Percentiles rank a stretch among this genome's conserved stretches.
Conservation (phyloP, 2,797 vertebrate genomes). For the Orientallactaga sibirica region DNA sequence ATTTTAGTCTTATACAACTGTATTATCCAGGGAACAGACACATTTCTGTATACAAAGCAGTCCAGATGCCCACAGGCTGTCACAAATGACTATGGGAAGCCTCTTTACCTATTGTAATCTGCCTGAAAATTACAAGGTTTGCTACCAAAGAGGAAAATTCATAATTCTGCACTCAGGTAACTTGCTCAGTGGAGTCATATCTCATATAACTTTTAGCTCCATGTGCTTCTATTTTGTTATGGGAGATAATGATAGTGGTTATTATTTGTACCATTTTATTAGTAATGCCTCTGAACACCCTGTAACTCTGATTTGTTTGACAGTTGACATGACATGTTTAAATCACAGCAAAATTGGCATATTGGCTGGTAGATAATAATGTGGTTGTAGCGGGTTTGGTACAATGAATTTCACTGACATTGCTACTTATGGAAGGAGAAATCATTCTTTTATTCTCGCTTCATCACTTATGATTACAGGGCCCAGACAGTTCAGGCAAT, state of each 20-base stretch:
- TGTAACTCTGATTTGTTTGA: slow-evolving; percentile 63
- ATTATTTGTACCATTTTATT: slow-evolving; percentile 66
- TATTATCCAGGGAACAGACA: slow-evolving; percentile 16
- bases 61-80: not conserved
- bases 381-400: slow-evolving; percentile 66
- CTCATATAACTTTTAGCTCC: slow-evolving; percentile 33
- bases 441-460: slow-evolving; percentile 76
- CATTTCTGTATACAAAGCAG: not conserved
- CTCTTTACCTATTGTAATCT: slow-evolving; percentile 37
- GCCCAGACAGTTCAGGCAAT: slow-evolving; percentile 34
- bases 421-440: slow-evolving; percentile 73
- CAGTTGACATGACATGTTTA: slow-evolving; percentile 71
- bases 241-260: slow-evolving; percentile 54
- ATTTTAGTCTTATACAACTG: slow-evolving; percentile 33
- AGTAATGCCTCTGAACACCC: slow-evolving; percentile 19
- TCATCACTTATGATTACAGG: slow-evolving; percentile 65
- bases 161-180: slow-evolving; percentile 49
- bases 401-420: slow-evolving; percentile 70
- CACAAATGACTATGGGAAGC: not conserved
- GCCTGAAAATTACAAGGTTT: slow-evolving; percentile 53
- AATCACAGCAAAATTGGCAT: slow-evolving; percentile 76
- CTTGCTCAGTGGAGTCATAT: slow-evolving; percentile 39
- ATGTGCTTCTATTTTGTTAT: slow-evolving; percentile 55
- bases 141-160: slow-evolving; percentile 18
- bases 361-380: slow-evolving; percentile 77